These are phyloP conservation scores for Amyelois transitella DNA, from an alignment of 1,140 invertebrate species.

Conservation along the genomic window DNA sequence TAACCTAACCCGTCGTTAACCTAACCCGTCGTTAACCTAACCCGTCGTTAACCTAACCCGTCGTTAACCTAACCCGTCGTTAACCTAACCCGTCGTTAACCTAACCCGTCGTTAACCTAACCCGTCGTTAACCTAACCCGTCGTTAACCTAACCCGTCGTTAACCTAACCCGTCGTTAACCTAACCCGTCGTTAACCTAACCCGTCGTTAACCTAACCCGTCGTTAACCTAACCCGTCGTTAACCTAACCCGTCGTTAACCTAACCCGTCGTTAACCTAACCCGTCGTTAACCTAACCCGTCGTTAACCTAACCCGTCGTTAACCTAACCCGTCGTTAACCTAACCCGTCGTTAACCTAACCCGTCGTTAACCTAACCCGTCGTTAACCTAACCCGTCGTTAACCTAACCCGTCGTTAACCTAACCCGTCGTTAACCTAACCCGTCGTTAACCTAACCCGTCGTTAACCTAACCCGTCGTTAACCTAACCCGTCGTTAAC, in stretches of 20 bases:
- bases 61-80: slow-evolving; percentile 24
- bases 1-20: slow-evolving; percentile 12
- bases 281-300: slow-evolving; percentile 8
- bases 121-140: slow-evolving; percentile 26
- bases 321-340: slow-evolving; percentile 8
- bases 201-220: slow-evolving; percentile 16
- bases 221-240: slow-evolving; percentile 13
- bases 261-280: slow-evolving; percentile 15
- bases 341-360: not conserved
- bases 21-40: slow-evolving; percentile 28
- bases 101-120: slow-evolving; percentile 34
- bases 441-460: slow-evolving; percentile 20
- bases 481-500: slow-evolving; percentile 25
- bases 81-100: slow-evolving; percentile 32
- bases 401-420: slow-evolving; percentile 15
- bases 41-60: slow-evolving; percentile 27
- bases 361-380: not conserved
- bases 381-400: slow-evolving; percentile 21
- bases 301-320: slow-evolving; percentile 13
- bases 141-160: slow-evolving; percentile 20
- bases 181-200: slow-evolving; percentile 18
- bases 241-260: slow-evolving; percentile 23
- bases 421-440: slow-evolving; percentile 28
- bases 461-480: slow-evolving; percentile 26
- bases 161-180: slow-evolving; percentile 18